Conservation (phyloP, 2,888 invertebrate species). For the Drosophila acutilabella region DNA sequence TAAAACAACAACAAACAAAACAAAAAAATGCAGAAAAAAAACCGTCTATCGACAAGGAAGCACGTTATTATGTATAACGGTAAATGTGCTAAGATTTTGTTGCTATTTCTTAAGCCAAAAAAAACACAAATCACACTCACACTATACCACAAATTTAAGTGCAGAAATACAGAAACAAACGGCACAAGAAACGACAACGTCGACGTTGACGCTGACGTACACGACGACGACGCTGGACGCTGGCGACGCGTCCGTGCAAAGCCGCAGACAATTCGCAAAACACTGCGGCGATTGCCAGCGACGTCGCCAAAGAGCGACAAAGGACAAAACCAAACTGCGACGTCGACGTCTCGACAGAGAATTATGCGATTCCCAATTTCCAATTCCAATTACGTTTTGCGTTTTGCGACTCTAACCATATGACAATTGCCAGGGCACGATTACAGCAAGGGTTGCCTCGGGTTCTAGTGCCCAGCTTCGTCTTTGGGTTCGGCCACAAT, state of each 20-base stretch:
- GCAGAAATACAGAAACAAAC: conserved; percentile 40
- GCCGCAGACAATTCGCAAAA: conserved; percentile 67
- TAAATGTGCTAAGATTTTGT: conserved; percentile 60
- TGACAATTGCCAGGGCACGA: conserved; percentile 26
- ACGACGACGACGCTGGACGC: conserved; percentile 28
- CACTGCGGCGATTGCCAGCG: conserved; percentile 46
- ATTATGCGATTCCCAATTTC: conserved; percentile 10
- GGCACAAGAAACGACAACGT: conserved; percentile 43
- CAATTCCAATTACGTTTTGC: conserved; percentile 9
- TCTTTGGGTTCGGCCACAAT: conserved; percentile 1
- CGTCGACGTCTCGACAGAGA: conserved; percentile 21
- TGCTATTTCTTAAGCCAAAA: conserved; percentile 20
- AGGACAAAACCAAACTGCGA: conserved; percentile 44
- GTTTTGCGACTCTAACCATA: conserved; percentile 34
- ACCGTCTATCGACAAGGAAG: conserved; percentile 66
- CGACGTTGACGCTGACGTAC: conserved; percentile 27
- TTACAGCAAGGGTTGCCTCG: conserved; percentile 50
- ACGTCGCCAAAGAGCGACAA: conserved; percentile 34
- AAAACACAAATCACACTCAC: conserved; percentile 3
- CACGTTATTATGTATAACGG: conserved; percentile 68
- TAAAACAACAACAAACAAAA: conserved; percentile 12
- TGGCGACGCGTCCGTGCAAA: conserved; percentile 57
- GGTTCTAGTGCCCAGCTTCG: conserved; percentile 17
- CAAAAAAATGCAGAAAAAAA: conserved; percentile 22
- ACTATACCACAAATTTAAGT: conserved; percentile 5